phyloP scores from a whole-genome alignment of 1,140 invertebrate species.

The Trichoplusia ni region DNA sequence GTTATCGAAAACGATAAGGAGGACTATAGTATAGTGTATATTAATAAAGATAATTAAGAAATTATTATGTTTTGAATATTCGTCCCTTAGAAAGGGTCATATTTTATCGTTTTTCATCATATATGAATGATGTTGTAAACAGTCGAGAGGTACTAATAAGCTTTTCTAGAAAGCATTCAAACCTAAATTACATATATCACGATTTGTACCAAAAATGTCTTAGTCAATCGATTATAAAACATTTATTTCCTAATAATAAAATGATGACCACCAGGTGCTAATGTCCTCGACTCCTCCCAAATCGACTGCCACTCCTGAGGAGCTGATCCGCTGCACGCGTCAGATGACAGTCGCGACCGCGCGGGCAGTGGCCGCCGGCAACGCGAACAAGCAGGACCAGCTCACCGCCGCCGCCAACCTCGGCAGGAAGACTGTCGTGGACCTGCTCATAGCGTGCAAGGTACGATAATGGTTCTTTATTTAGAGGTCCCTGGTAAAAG shows the following conservation, averaged over 20 bases:
- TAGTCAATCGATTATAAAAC: not conserved
- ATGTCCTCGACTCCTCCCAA: constrained; percentile 87
- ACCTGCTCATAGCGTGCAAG: constrained; percentile 94
- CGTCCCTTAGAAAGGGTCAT: no score
- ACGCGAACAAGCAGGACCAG: constrained; percentile 97
- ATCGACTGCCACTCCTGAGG: constrained; percentile 91
- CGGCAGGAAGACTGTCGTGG: constrained; percentile 96
- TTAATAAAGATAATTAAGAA: no score
- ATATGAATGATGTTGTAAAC: no score
- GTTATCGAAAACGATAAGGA: no score
- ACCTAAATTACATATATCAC: no score
- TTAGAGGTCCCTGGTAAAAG: no score
- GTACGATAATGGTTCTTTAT: constrained; percentile 28
- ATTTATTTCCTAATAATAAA: not conserved
- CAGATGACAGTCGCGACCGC: constrained; percentile 97
- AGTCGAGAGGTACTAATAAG: no score
- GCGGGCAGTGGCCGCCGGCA: constrained; percentile 96
- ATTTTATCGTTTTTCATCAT: no score
- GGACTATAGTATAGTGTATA: no score
- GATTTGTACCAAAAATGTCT: not conserved
- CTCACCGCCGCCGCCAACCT: constrained; percentile 98
- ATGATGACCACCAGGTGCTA: constrained; percentile 87
- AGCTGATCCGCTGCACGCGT: constrained; percentile 95
- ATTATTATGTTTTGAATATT: no score
- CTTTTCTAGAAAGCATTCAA: no score